Conservation (phyloP, 1,140 invertebrate genomes). For the Antheraea mylitta region DNA sequence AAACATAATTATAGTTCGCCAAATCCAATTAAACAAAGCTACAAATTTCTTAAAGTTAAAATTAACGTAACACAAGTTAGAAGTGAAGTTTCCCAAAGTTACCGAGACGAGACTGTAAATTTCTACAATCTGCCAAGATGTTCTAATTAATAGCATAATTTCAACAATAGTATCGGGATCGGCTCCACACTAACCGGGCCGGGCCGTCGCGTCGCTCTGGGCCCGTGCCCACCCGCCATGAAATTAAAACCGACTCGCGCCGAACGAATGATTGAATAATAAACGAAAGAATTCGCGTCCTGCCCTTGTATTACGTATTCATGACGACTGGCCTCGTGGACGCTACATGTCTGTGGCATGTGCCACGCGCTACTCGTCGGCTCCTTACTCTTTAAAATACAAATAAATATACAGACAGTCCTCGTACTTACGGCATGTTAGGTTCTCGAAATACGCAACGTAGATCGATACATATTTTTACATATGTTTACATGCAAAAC, state of each 20-base stretch:
- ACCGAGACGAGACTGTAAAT: conserved; percentile 23
- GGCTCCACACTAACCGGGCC: conserved; percentile 51
- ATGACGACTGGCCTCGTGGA: conserved; percentile 69
- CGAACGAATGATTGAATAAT: conserved; percentile 79
- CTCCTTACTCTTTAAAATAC: neutral
- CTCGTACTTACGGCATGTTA: too few relatives aligned
- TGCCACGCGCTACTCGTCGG: neutral
- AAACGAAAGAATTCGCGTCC: conserved; percentile 77
- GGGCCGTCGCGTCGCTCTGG: conserved; percentile 51
- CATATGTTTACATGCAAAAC: too few relatives aligned
- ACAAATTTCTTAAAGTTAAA: conserved; percentile 18
- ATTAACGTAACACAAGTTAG: conserved; percentile 24
- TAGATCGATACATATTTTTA: too few relatives aligned
- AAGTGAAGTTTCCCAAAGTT: conserved; percentile 16
- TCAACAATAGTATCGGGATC: conserved; percentile 30
- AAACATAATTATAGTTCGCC: conserved; percentile 7
- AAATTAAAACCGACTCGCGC: conserved; percentile 76
- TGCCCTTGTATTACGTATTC: conserved; percentile 77
- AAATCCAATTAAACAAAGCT: conserved; percentile 12
- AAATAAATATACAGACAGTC: neutral
- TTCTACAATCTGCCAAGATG: conserved; percentile 31
- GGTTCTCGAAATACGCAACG: too few relatives aligned
- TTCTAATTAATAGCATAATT: conserved; percentile 36
- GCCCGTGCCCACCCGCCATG: conserved; percentile 74
- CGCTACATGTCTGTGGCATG: conserved; percentile 26